Evolutionary conservation across 2,888 invertebrate genomes (phyloP).

Genomic region (Cryptophagus acutangulus): DNA sequence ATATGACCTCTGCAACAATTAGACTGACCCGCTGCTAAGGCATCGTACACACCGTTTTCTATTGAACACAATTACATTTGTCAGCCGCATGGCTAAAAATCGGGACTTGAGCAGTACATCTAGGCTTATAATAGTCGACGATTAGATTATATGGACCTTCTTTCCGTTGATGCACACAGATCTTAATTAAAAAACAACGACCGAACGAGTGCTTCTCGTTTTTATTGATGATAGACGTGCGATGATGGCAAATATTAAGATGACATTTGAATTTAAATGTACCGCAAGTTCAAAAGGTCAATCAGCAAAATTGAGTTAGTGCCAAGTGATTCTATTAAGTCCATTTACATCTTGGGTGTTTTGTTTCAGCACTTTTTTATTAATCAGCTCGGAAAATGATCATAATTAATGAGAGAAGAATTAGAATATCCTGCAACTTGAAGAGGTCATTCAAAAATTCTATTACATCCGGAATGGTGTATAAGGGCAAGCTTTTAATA

Average conservation of each 20-base stretch:
- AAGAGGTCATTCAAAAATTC: too few relatives aligned
- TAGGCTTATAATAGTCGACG: neutral
- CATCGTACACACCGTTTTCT: slow-evolving; percentile 42
- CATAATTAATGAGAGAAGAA: too few relatives aligned
- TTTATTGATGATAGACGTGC: too few relatives aligned
- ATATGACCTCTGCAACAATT: slow-evolving; percentile 50
- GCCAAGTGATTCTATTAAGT: too few relatives aligned
- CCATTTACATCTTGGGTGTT: too few relatives aligned
- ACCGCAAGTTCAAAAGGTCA: slow-evolving; percentile 6
- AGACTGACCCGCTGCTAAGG: slow-evolving; percentile 47
- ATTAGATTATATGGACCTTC: neutral
- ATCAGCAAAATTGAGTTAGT: slow-evolving; percentile 7
- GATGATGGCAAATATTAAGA: slow-evolving; percentile 6
- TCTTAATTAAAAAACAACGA: slow-evolving; percentile 6
- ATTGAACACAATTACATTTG: slow-evolving; percentile 45
- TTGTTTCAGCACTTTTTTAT: too few relatives aligned
- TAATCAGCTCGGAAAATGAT: too few relatives aligned
- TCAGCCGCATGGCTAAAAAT: slow-evolving; percentile 21
- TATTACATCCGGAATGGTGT: too few relatives aligned
- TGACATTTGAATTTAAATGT: slow-evolving; percentile 2
- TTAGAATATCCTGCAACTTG: too few relatives aligned
- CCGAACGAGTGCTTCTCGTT: neutral
- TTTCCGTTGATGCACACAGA: neutral
- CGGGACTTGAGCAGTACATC: neutral
- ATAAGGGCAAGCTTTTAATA: too few relatives aligned